Evolutionary conservation across 1,140 invertebrate species (phyloP), one percentile per base, ranked within the genome.

Genomic region (Lordiphosa stackelbergi): DNA sequence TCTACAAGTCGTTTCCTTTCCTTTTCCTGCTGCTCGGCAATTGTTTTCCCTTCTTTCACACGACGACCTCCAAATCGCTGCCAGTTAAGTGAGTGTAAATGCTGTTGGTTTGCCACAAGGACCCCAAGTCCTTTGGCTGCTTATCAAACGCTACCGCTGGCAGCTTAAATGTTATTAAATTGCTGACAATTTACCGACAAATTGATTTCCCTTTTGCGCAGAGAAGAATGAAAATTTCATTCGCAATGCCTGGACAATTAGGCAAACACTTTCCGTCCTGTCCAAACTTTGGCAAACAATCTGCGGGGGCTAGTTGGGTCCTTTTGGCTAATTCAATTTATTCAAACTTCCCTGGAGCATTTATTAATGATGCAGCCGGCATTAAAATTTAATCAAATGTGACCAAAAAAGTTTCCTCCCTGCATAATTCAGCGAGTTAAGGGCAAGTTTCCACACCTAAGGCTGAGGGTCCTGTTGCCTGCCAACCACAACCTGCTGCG

Each of bases 321-420:
- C 49, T 40, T 38, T 55, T 56, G 65, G 61, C 70, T 58, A 83
- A 83, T 58, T 75, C 66, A 79, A 81, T 79, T 79, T 75, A 75
- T 61, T 47, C 57, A 56, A 53, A 61, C 69, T 41, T 36, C 46
- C 55, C 49, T 51, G 6, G 46, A 66, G 69, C 65, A 75, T 79
- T 79, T 79, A 79, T 79, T 79, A 79, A 79, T 81, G 75, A 75
- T 81, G 75, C 62, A 63, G 31, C 28, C 59, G 52, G 71, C 71
- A 79, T 79, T 79, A 79, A 79, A 83, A 81, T 79, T 79, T 79
- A 68, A 79, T 79, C 75, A 78, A 78, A 70, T 74, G 65, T 63
- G 60, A 42, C 53, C 41, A 51, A 47, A 59, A 73, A 60, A 70
- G 68, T 75, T 63, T 47, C 45, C 36, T 60, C 31, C 53, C 45